Conservation (phyloP, 2,797 vertebrate species). For the Gambusia yucatana region DNA sequence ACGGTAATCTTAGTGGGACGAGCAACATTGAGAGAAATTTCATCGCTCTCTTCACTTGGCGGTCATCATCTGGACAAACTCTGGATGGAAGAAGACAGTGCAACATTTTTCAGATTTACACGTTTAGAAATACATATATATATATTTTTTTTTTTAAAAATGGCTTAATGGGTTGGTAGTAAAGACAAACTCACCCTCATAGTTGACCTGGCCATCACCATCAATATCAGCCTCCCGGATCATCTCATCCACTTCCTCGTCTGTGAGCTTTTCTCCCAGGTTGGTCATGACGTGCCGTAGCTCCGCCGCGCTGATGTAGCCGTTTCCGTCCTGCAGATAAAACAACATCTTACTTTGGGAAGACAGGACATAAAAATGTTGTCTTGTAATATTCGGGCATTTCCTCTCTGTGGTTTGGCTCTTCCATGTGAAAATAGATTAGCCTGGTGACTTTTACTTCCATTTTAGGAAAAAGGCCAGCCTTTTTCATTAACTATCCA, state of each 20-base stretch:
- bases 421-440: background rate
- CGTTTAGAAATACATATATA: background rate
- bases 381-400: background rate
- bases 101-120: background rate
- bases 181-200: conserved; percentile 82
- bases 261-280: conserved; percentile 90
- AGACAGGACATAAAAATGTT: background rate
- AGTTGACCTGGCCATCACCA: conserved; percentile 92
- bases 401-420: background rate
- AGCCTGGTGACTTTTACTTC: background rate
- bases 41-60: conserved; percentile 85
- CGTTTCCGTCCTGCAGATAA: conserved; percentile 85
- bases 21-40: conserved; percentile 77
- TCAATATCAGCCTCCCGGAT: conserved; percentile 92
- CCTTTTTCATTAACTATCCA: background rate
- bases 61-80: conserved; percentile 96
- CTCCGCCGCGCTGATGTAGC: conserved; percentile 91
- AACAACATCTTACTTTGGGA: background rate
- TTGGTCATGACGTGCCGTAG: conserved; percentile 94
- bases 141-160: no score
- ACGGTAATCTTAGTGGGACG: conserved; percentile 85
- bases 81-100: conserved; percentile 63
- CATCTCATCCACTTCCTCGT: conserved; percentile 93
- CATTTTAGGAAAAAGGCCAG: background rate
- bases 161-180: background rate